Base-by-base conservation (phyloP, 37 sponge, comb jelly and placozoan genomes). In the Ephydatia muelleri region DNA sequence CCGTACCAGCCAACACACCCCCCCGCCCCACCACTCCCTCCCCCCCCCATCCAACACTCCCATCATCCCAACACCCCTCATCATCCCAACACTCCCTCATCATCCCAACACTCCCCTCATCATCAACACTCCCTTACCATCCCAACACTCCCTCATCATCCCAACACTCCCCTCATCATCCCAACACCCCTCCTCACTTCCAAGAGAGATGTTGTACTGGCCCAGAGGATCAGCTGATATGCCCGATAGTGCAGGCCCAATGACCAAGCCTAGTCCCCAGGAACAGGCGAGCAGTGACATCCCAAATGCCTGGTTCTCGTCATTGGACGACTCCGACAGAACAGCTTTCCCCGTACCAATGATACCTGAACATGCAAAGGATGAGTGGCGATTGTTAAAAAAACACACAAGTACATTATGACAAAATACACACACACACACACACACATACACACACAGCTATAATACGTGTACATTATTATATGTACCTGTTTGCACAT, bases 321-420 rank as follows among this genome's bases (percentile, higher is more conserved):
- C 83, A 64, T 78, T 82, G 0, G 91, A 86, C 16, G 72, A 28
- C 69, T 96, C 96, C 5, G 93, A 88, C 22, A 96, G 25, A 13
- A 90, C 86, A 19, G 96, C 96, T 47, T 96, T 96, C 11, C 36
- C 73, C 21, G 91, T 83, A 0, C 83, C 91, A 23, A 91, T 85
- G 14, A 88, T 79, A 70, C 94, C 92, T 92, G 33, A 3, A n/a
- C 70, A 71, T 13, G 57, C 16, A 21, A 19, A 57, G 16, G 12
- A 14, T 14, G 16, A 1, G 16, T 4, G 6, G 57, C 19, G 6
- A 43, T 6, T 3, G 43, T 43, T 43, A n/a, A n/a, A n/a, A n/a
- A n/a, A n/a, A n/a, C n/a, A n/a, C n/a, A n/a, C n/a, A n/a, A n/a
- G n/a, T n/a, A n/a, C n/a, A n/a, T n/a, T 43, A 43, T 8, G 4